Base-by-base conservation (phyloP, 2,797 vertebrate species). In the Lithobates sylvaticus region DNA sequence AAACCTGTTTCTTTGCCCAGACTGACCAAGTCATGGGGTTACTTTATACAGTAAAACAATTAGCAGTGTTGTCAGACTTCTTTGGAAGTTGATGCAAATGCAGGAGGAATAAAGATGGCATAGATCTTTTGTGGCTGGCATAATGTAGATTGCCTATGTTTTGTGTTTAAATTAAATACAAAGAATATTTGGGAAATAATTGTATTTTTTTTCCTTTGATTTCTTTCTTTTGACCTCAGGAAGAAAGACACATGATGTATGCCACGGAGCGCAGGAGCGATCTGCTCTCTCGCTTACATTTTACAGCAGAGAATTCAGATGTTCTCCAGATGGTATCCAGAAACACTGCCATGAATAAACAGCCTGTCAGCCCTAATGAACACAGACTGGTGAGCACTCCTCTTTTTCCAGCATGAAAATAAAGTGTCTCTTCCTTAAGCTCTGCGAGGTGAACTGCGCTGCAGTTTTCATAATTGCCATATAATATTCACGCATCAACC, bases 301-400 rank as follows among this genome's bases (percentile, higher is more conserved):
- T 88, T 78, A 74, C 65, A 84, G 64, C 88, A 80, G 84, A 88
- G 23, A 88, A 84, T 23, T 26, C 90, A 67, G 89, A 91, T 65
- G 83, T 88, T n/a, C 73, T 89, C 65, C 88, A 86, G 68, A 73
- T 88, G 88, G 78, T 75, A 61, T 79, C 88, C 84, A 64, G 71
- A 84, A 88, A 32, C 21, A 67, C 34, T 58, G 6, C 18, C 8
- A 32, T 1, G 10, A 76, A 32, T 65, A 74, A 81, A 58, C 74
- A 0, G 0, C 15, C 70, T 77, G 85, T 74, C 16, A 76, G 64
- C 54, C 26, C 13, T 71, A 61, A 76, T 44, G 58, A 80, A 79
- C 77, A 34, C 44, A 47, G 42, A 65, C 76, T 7, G 68, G 89
- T 91, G 74, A 91, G 90, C 87, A 78, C 81, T 27, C 67, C 16